Evolutionary conservation across 2,888 invertebrate species (phyloP), one percentile per base, ranked within the genome.

Genomic region (Drosophila nigricruria): DNA sequence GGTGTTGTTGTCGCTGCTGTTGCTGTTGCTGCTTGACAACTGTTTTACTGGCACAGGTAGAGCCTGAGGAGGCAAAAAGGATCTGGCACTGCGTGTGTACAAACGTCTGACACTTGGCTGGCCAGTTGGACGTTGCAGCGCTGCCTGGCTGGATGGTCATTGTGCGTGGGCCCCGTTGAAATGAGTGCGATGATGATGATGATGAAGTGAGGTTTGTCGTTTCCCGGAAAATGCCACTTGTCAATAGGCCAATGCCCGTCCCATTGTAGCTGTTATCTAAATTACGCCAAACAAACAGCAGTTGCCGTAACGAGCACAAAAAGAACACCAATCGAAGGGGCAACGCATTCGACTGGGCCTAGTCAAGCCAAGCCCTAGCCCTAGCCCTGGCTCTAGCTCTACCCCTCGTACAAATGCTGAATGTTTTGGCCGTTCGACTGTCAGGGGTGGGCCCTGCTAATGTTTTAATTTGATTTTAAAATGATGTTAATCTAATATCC

Each of bases 391-490:
- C n/a, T n/a, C n/a, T n/a, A 8, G 16, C 36, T 34, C 49, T 27
- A 34, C 18, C 25, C 45, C 34, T 43, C 30, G 12, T 5, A 47
- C 62, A 50, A 45, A 1, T 45, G 16, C 2, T 45, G 56, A 62
- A 25, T 70, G 70, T 68, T 70, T 54, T 65, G 61, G 32, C 43
- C 34, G 14, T 23, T 34, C 12, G 6, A 32, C 47, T 69, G 53
- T 56, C 63, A 76, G 73, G 86, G 82, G 88, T 88, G 89, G 89
- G 81, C 85, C 67, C 72, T 52, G 82, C 69, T 83, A 88, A 91
- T 91, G 89, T 91, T 91, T 91, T 91, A 91, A 90, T 90, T 90
- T 91, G 91, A 91, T 91, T 88, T 88, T 82, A 88, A 88, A 91
- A 80, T 68, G 76, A 89, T 90, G 91, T 86, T 91, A 91, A 91